Evolutionary conservation across 2,113 vertebrate genomes (phyloP).

Genomic region (Boleophthalmus pectinirostris): DNA sequence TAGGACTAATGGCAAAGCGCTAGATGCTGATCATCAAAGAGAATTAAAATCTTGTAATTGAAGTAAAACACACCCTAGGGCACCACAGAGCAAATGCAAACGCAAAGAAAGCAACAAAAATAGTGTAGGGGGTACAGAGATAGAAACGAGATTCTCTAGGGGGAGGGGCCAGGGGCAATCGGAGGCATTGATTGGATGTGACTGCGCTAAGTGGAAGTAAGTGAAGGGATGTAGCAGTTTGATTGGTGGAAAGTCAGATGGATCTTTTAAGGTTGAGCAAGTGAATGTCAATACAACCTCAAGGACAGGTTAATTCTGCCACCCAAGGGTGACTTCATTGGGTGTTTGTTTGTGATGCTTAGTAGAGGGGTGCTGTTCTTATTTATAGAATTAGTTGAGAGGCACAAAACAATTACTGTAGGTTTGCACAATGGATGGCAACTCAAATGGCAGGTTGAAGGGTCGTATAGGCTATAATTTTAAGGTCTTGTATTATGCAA

Average conservation of each 20-base stretch:
- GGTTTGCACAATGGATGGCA: neutral
- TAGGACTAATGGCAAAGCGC: slow-evolving; percentile 44
- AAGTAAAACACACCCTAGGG: slow-evolving; percentile 59
- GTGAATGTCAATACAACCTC: slow-evolving; percentile 33
- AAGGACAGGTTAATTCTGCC: slow-evolving; percentile 30
- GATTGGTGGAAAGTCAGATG: slow-evolving; percentile 47
- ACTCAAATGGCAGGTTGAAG: too few species aligned
- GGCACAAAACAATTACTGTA: neutral
- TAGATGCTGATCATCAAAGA: slow-evolving; percentile 65
- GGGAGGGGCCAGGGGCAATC: slow-evolving; percentile 37
- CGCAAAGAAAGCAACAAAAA: slow-evolving; percentile 17
- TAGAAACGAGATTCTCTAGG: slow-evolving; percentile 30
- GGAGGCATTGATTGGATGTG: slow-evolving; percentile 59
- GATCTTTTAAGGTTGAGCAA: slow-evolving; percentile 42
- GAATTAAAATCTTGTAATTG: slow-evolving; percentile 63
- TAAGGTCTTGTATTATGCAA: too few species aligned
- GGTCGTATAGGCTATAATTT: too few species aligned
- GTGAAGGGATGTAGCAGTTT: slow-evolving; percentile 50
- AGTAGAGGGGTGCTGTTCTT: neutral
- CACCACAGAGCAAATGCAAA: slow-evolving; percentile 28
- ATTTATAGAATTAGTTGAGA: accelerated
- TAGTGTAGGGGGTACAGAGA: slow-evolving; percentile 27
- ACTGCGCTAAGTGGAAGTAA: slow-evolving; percentile 62
- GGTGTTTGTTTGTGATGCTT: neutral
- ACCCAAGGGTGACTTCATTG: slow-evolving; percentile 21